These are phyloP conservation scores for Caenorhabditis sp. DNA, from an alignment of 2,888 invertebrate genomes.

Conservation along the genomic window DNA sequence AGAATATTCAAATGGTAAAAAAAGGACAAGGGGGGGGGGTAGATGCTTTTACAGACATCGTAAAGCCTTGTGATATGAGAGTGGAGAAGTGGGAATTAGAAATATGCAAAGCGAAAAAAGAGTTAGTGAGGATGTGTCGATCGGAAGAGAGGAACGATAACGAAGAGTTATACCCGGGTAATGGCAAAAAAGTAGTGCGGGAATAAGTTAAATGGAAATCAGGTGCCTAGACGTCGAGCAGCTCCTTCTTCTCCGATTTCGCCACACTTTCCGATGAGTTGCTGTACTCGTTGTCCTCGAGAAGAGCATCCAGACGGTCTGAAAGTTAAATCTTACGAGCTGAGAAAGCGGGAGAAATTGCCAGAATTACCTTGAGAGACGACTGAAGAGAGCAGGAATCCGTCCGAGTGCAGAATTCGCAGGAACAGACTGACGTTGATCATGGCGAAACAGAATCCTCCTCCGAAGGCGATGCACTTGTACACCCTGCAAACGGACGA, in stretches of 20 bases:
- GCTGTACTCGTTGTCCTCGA: constrained; percentile 67
- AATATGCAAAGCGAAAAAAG: constrained; percentile 8
- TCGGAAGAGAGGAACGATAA: background rate
- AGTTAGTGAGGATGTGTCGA: constrained; percentile 24
- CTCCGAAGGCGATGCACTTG: constrained; percentile 60
- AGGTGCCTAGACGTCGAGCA: constrained; percentile 45
- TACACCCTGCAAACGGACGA: constrained; percentile 48
- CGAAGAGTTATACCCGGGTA: constrained; percentile 20
- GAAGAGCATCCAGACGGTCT: constrained; percentile 63
- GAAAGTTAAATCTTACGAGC: constrained; percentile 35
- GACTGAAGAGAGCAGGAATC: constrained; percentile 58
- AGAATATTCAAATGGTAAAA: constrained; percentile 6
- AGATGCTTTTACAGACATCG: constrained; percentile 37
- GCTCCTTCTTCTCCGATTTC: constrained; percentile 60
- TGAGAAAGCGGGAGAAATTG: background rate
- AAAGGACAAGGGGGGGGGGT: too few species aligned
- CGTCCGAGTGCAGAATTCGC: constrained; percentile 64
- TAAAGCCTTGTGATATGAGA: constrained; percentile 48
- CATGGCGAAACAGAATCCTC: constrained; percentile 57
- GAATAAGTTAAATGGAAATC: constrained; percentile 5
- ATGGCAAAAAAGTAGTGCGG: constrained; percentile 20
- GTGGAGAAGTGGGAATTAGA: background rate
- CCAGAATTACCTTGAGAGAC: constrained; percentile 50
- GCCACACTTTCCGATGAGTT: constrained; percentile 56
- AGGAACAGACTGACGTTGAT: constrained; percentile 64